phyloP scores from a whole-genome alignment of 2,797 vertebrate genomes.

The Gadopsis marmoratus region DNA sequence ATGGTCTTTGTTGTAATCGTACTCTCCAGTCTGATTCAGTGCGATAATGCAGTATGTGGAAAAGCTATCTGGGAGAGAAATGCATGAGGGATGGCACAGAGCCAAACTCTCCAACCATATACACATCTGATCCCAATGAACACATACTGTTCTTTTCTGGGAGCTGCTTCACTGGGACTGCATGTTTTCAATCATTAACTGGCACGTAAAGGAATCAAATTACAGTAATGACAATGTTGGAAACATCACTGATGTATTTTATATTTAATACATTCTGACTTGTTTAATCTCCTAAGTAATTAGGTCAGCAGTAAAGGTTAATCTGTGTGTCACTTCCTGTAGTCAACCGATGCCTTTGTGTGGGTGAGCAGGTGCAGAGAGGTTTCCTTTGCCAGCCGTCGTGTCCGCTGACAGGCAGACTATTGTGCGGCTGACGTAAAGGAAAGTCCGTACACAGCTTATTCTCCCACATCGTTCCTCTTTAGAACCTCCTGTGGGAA shows the following conservation, averaged over 20 bases:
- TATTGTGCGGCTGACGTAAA: conserved; percentile 77
- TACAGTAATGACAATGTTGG: conserved; percentile 48
- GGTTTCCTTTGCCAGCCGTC: conserved; percentile 68
- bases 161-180: conserved; percentile 38
- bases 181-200: conserved; percentile 63
- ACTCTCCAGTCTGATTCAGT: conserved; percentile 42
- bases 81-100: conserved; percentile 37
- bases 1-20: conserved; percentile 53
- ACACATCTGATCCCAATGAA: conserved; percentile 68
- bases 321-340: conserved; percentile 56
- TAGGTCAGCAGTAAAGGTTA: conserved; percentile 58
- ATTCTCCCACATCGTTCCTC: conserved; percentile 67
- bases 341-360: conserved; percentile 62
- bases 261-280: conserved; percentile 45
- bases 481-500: conserved; percentile 76
- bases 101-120: conserved; percentile 45
- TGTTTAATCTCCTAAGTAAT: conserved; percentile 56
- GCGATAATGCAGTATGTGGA: conserved; percentile 47
- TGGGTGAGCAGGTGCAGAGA: conserved; percentile 69
- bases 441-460: conserved; percentile 75
- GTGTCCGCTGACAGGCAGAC: conserved; percentile 69
- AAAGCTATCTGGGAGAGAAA: conserved; percentile 56
- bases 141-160: conserved; percentile 47
- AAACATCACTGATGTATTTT: conserved; percentile 43
- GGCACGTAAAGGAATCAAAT: conserved; percentile 51